Base-by-base conservation (phyloP, 2,113 vertebrate genomes). In the Xerus inauris region DNA sequence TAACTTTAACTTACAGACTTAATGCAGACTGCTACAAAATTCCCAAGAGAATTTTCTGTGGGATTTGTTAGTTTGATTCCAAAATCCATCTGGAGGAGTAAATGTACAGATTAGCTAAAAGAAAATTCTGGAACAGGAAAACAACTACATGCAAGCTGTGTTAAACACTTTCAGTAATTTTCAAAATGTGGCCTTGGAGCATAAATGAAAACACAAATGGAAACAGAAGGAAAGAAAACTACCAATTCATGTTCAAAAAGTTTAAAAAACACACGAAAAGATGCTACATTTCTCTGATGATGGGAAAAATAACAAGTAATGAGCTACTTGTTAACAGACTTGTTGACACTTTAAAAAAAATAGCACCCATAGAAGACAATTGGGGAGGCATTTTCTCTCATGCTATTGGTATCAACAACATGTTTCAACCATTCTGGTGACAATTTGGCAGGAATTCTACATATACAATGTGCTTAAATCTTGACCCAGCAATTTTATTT, bases 1-100 rank as follows among this genome's bases (percentile, higher is more conserved):
- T 95, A 86, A 96, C 94, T 91, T 94, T 76, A 94, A 94, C 85
- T 94, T 94, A 92, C 42, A 91, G 76, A 93, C 91, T 95, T 92
- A 95, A 54, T 69, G n/a, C 32, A 67, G 72, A 81, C 42, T 77
- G 19, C 67, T 91, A 91, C 35, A 93, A 90, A 94, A 91, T 76
- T 81, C 81, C 38, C 59, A 64, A 40, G 40, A 76, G 84, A 89
- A 72, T 89, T 92, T 92, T 45, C 75, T 89, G 64, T 72, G 10
- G 45, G 89, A 92, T 59, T 79, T 90, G 19, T 91, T 91, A 69
- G 24, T 13, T 51, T 93, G 62, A 95, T 69, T 62, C 38, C 40
- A 59, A 82, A 62, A 82, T 77, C 71, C 59, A 76, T 77, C 71
- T 86, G 47, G 79, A 83, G 95, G n/a, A 82, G 38, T 84, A 92